These are phyloP conservation scores for Tromatobia lineatoria DNA, from an alignment of 2,888 invertebrate genomes.

Conservation along the genomic window DNA sequence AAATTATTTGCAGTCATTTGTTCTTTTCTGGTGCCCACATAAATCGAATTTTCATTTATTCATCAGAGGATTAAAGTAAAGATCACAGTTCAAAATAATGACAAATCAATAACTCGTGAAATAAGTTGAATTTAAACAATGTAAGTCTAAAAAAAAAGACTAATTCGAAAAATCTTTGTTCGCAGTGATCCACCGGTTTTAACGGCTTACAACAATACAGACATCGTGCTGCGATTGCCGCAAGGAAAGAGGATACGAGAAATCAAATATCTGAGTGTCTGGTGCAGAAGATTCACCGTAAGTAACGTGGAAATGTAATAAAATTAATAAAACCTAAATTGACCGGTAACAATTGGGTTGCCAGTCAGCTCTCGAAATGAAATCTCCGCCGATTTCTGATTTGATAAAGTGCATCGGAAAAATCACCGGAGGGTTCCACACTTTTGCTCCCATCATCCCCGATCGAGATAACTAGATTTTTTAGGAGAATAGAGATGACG, in stretches of 20 bases:
- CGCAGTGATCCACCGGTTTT: constrained; percentile 93
- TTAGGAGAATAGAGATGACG: constrained; percentile 74
- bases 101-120: no score
- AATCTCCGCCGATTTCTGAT: constrained; percentile 42
- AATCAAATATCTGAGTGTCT: constrained; percentile 96
- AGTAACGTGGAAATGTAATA: constrained; percentile 83
- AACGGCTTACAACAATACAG: constrained; percentile 91
- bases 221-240: constrained; percentile 94
- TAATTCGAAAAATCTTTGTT: background rate
- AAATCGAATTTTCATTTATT: background rate
- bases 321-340: constrained; percentile 14
- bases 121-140: no score
- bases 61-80: background rate
- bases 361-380: background rate
- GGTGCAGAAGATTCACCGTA: constrained; percentile 96
- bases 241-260: constrained; percentile 94
- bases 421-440: constrained; percentile 29
- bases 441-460: constrained; percentile 45
- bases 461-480: constrained; percentile 84
- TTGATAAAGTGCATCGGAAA: constrained; percentile 29
- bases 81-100: no score
- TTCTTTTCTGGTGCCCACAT: no score
- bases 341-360: constrained; percentile 17
- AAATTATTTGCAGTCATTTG: no score
- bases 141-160: no score